These are phyloP conservation scores for Leptura quadrifasciata DNA, from an alignment of 2,888 invertebrate species.

Conservation along the genomic window DNA sequence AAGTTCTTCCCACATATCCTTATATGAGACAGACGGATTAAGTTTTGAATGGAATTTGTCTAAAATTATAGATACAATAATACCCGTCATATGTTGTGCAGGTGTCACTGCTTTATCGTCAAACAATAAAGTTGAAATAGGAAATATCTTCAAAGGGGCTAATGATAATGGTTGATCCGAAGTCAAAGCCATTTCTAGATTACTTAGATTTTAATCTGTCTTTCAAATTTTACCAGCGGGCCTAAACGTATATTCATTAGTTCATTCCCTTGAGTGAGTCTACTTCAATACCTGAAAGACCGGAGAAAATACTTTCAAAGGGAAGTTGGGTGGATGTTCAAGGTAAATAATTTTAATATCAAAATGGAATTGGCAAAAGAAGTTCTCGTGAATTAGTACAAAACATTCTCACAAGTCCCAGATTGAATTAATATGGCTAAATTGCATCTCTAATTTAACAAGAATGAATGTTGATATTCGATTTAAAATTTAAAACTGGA, in stretches of 20 bases:
- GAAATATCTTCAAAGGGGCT: constrained; percentile 26
- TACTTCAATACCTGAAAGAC: constrained; percentile 29
- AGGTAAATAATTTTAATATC: constrained; percentile 1
- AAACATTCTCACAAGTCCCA: too few species aligned
- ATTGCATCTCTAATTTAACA: too few species aligned
- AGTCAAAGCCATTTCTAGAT: constrained; percentile 44
- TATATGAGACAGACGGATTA: constrained; percentile 27
- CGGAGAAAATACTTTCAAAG: constrained; percentile 5
- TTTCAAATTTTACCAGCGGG: constrained; percentile 42
- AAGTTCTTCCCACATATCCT: not conserved
- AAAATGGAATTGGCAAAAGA: not conserved
- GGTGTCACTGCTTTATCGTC: constrained; percentile 57
- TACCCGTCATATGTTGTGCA: constrained; percentile 46
- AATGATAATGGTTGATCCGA: constrained; percentile 32
- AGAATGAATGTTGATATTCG: too few species aligned
- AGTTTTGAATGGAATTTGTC: constrained; percentile 41
- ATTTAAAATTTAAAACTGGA: too few species aligned
- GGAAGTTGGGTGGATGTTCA: not conserved
- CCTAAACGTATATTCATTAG: constrained; percentile 33
- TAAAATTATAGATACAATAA: constrained; percentile 30
- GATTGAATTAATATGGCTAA: too few species aligned
- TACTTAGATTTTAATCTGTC: constrained; percentile 46
- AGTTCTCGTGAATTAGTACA: not conserved
- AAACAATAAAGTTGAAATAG: constrained; percentile 60
- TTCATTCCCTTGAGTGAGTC: constrained; percentile 31